Conservation (phyloP, 2,797 vertebrate genomes). For the Pseudocheirus occidentalis region DNA sequence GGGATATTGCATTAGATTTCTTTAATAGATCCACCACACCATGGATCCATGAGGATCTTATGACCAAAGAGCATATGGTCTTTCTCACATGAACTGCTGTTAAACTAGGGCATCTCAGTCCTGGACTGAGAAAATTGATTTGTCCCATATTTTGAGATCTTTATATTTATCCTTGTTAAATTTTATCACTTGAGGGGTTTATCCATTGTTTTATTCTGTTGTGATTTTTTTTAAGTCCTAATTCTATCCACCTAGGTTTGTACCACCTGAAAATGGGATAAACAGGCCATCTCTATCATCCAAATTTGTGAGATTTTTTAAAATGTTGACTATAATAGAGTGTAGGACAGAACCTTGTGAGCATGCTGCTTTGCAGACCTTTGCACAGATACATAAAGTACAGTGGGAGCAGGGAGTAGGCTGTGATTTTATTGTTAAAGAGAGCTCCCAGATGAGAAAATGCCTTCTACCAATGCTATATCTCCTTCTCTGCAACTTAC, state of each 20-base stretch:
- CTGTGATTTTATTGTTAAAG: not conserved
- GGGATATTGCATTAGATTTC: not conserved
- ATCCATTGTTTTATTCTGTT: not conserved
- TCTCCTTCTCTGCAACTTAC: not conserved
- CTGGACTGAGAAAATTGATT: not conserved
- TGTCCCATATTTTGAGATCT: not conserved
- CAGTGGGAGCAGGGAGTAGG: not conserved
- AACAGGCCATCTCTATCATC: not conserved
- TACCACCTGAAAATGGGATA: not conserved
- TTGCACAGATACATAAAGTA: not conserved
- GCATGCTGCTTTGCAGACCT: not conserved
- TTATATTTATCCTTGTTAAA: not conserved
- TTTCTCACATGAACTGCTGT: not conserved
- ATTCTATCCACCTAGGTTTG: not conserved
- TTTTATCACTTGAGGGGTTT: not conserved
- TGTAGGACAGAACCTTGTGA: not conserved
- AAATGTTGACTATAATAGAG: not conserved
- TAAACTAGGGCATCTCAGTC: not conserved
- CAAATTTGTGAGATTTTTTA: not conserved
- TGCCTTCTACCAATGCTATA: not conserved
- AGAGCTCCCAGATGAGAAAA: not conserved
- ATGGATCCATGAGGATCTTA: not conserved
- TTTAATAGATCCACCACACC: not conserved
- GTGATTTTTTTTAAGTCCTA: not conserved
- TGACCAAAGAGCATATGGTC: not conserved